Evolutionary conservation across 1,140 invertebrate genomes (phyloP), one percentile per base, ranked within the genome.

Genomic region (Drosophila kepulauana): DNA sequence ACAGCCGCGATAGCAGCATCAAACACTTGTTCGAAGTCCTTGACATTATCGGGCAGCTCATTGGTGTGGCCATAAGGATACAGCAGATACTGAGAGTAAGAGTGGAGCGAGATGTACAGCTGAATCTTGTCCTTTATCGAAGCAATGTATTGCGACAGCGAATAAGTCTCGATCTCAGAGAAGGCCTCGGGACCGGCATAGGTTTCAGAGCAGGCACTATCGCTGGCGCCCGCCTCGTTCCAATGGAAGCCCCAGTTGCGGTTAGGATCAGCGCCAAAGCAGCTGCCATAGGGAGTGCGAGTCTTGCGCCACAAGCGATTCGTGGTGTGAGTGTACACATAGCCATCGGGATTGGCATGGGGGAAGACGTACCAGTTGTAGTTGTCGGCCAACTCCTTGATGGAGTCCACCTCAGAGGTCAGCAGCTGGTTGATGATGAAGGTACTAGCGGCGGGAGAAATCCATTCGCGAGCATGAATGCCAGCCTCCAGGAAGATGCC

Each of bases 391-490:
- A 95, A 81, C 0, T 76, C 58, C 49, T 93, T 89, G 5, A 95
- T 79, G 2, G 91, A 85, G 0, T 91, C 11, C 57, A 94, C 68
- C 0, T 86, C 58, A 28, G 93, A 95, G 11, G 92, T 93, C 1
- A 97, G 82, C 3, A 96, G 82, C 75, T 96, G 92, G 66, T 96
- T 94, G 1, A 95, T 81, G 1, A 97, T 93, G 75, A 95, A 97
- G 1, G 96, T 94, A 0, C 94, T 93, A 0, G 95, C 94, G 0
- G 96, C 96, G 1, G 96, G 95, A 11, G 95, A 93, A 6, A 97
- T 95, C 97, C 97, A 97, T 93, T 97, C 96, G 46, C 96, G 78
- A 25, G 95, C 95, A 78, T 96, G 95, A 75, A 95, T 96, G n/a
- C 93, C 94, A 45, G 93, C 94, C 61, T 95, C 94, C 16, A 94